phyloP scores from a whole-genome alignment of 2,113 vertebrate genomes.

The Sterrhoptilus dennistouni region DNA sequence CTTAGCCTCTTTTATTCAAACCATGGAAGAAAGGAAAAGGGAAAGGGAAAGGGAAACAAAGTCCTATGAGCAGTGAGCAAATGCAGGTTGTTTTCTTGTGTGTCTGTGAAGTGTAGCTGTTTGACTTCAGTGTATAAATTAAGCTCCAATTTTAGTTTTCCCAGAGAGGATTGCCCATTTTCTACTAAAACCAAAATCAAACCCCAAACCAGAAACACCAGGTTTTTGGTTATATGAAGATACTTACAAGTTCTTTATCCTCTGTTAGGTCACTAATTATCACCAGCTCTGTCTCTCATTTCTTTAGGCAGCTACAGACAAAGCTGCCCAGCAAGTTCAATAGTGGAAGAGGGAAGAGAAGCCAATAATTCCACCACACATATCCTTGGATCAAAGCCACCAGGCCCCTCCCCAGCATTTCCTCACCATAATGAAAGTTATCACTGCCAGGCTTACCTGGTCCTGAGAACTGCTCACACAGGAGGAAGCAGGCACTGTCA shows the following conservation, averaged over 20 bases:
- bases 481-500: background rate
- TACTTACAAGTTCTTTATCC: background rate
- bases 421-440: background rate
- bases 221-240: background rate
- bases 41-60: background rate
- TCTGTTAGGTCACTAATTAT: background rate
- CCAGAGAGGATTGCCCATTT: background rate
- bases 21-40: background rate
- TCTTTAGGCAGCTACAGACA: background rate
- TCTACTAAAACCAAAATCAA: background rate
- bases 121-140: background rate
- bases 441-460: background rate
- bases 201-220: background rate
- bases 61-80: background rate
- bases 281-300: background rate
- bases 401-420: background rate
- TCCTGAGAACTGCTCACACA: fast-evolving
- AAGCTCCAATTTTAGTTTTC: background rate
- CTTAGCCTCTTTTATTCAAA: background rate
- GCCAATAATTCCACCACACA: background rate
- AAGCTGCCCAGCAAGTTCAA: background rate
- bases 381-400: background rate
- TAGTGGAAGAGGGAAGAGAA: background rate
- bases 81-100: background rate
- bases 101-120: background rate